Evolutionary conservation across 2,888 invertebrate species (phyloP).

Genomic region (Automeris io): DNA sequence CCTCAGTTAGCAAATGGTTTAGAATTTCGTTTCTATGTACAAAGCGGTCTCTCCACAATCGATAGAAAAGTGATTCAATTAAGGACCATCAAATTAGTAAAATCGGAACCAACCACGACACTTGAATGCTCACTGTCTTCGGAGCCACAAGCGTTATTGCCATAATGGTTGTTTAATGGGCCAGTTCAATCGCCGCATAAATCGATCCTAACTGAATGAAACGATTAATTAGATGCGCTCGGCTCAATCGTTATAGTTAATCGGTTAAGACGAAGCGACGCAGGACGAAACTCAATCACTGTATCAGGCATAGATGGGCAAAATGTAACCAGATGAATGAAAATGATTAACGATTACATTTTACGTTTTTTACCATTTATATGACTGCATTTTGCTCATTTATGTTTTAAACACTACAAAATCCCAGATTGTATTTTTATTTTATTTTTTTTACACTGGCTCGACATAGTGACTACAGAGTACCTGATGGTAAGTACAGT

Average conservation of each 20-base stretch:
- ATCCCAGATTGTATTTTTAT: too few species aligned
- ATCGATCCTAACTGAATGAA: constrained; percentile 51
- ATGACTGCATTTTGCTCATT: too few species aligned
- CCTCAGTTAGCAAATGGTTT: too few species aligned
- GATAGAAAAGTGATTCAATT: constrained; percentile 15
- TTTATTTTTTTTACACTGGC: too few species aligned
- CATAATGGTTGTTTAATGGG: constrained; percentile 45
- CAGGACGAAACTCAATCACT: not conserved
- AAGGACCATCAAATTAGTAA: constrained; percentile 13
- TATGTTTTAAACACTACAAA: too few species aligned
- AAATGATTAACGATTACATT: too few species aligned
- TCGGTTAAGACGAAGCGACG: constrained; percentile 5
- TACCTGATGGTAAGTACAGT: too few species aligned
- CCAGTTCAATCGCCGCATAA: constrained; percentile 49
- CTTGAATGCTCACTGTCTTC: constrained; percentile 31
- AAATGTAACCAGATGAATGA: too few species aligned
- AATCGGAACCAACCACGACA: constrained; percentile 20
- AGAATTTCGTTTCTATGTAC: too few species aligned
- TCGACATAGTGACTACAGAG: too few species aligned
- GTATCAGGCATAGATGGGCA: too few species aligned
- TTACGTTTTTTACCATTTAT: too few species aligned
- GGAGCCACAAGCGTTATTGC: constrained; percentile 33
- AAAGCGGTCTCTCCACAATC: constrained; percentile 4
- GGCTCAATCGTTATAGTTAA: constrained; percentile 6
- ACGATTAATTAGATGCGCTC: constrained; percentile 42